A percentile compares a stretch with the other conserved stretches of the same genome.
These are phyloP conservation scores for Leptonema lineaticorne DNA, from an alignment of 1,140 invertebrate species.

Conservation along the genomic window DNA sequence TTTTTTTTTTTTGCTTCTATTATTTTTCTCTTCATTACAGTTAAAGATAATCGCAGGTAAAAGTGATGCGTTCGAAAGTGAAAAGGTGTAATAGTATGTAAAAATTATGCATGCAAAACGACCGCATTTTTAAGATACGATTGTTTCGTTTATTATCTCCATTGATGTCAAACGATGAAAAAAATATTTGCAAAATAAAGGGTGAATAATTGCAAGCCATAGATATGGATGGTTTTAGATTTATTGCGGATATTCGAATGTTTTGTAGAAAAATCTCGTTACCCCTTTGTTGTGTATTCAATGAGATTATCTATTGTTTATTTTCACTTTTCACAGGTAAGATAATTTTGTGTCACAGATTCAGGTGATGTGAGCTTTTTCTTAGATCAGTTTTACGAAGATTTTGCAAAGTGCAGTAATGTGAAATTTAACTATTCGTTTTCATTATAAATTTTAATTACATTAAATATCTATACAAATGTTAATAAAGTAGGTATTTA, in stretches of 20 bases:
- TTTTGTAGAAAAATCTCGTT: background rate
- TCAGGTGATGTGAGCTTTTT: background rate
- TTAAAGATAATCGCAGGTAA: background rate
- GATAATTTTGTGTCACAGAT: background rate
- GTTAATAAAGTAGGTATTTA: too few species aligned
- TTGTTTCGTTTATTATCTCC: background rate
- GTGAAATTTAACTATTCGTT: background rate
- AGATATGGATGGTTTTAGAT: too few species aligned
- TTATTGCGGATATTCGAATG: background rate
- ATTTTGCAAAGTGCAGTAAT: background rate
- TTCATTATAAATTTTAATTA: too few species aligned
- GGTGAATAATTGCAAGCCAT: conserved; percentile 14
- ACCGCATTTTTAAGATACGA: background rate
- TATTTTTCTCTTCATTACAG: background rate
- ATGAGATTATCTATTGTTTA: background rate
- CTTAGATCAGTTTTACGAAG: background rate
- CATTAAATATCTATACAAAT: too few species aligned
- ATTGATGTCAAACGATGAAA: background rate
- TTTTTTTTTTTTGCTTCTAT: background rate
- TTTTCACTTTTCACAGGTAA: conserved; percentile 12
- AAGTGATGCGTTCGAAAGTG: conserved; percentile 2
- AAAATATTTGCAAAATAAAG: conserved; percentile 25
- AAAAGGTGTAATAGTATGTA: background rate
- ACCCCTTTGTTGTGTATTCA: background rate
- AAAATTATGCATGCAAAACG: background rate